A percentile compares a stretch with the other conserved stretches of the same genome.
phyloP scores from a whole-genome alignment of 2,888 invertebrate species.

The Salticus scenicus region DNA sequence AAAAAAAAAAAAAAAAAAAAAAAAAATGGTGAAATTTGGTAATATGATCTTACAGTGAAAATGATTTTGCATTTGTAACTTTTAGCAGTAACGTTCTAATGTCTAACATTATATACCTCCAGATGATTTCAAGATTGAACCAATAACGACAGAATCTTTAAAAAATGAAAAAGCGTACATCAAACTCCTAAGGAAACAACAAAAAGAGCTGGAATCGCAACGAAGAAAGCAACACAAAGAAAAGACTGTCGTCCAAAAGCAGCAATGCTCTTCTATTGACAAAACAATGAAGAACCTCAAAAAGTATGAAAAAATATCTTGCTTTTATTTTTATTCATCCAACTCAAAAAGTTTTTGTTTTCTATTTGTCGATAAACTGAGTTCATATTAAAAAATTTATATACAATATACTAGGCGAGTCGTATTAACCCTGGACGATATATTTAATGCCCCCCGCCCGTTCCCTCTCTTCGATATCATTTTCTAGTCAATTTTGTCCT shows the following conservation, averaged over 20 bases:
- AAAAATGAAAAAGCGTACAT: slow-evolving; percentile 88
- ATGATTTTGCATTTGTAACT: no score
- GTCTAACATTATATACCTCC: not conserved
- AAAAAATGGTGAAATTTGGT: no score
- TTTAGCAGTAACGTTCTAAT: no score
- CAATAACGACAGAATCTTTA: slow-evolving; percentile 90
- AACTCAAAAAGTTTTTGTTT: not conserved
- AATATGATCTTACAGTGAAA: no score
- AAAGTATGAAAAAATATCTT: slow-evolving; percentile 81
- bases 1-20: no score
- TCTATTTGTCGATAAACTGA: no score
- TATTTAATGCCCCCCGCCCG: no score
- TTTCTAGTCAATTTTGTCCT: no score
- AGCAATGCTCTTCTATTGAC: slow-evolving; percentile 92
- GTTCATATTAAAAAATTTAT: no score
- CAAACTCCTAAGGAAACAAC: slow-evolving; percentile 95
- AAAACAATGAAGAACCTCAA: slow-evolving; percentile 92
- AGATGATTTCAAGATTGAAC: slow-evolving; percentile 86
- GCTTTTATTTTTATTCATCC: not conserved
- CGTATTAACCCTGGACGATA: no score
- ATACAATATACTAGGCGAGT: no score
- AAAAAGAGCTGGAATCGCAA: slow-evolving; percentile 94
- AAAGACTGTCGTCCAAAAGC: slow-evolving; percentile 90
- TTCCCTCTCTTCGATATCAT: no score
- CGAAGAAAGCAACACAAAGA: slow-evolving; percentile 96